Evolutionary conservation across 1,140 invertebrate genomes (phyloP).

Genomic region (Diploscapter pachys): DNA sequence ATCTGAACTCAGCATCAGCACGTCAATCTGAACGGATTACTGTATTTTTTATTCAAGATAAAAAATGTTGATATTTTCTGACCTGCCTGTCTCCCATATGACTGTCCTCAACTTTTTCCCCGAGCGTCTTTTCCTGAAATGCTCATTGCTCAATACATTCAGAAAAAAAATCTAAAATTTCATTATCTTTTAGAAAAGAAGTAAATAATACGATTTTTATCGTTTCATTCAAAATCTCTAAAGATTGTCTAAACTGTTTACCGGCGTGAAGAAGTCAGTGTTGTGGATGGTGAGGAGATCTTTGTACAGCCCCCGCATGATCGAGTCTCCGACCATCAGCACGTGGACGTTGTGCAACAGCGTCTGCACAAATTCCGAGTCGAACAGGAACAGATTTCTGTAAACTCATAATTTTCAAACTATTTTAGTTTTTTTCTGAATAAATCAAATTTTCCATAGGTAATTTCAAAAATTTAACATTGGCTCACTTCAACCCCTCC

Average conservation of each 20-base stretch:
- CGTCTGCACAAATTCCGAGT: background rate
- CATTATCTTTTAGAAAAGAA: background rate
- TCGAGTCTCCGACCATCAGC: slow-evolving; percentile 25
- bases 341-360: slow-evolving; percentile 15
- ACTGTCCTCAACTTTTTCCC: slow-evolving; percentile 1
- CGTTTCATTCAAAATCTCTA: background rate
- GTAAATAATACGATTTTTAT: too few species aligned
- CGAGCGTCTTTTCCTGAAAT: background rate
- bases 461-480: too few species aligned
- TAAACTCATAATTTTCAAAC: background rate
- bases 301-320: slow-evolving; percentile 27
- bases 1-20: slow-evolving; percentile 11
- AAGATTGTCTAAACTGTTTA: background rate
- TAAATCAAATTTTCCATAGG: too few species aligned
- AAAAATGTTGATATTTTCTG: too few species aligned
- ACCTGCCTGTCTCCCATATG: slow-evolving; percentile 20
- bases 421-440: too few species aligned
- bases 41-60: background rate
- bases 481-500: too few species aligned
- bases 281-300: slow-evolving; percentile 12
- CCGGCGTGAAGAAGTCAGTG: background rate
- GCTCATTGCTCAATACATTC: too few species aligned
- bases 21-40: slow-evolving; percentile 21
- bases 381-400: slow-evolving; percentile 9
- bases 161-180: background rate